Evolutionary conservation across 1,140 invertebrate species (phyloP), one percentile per base, ranked within the genome.

Genomic region (Drepana arcuata): DNA sequence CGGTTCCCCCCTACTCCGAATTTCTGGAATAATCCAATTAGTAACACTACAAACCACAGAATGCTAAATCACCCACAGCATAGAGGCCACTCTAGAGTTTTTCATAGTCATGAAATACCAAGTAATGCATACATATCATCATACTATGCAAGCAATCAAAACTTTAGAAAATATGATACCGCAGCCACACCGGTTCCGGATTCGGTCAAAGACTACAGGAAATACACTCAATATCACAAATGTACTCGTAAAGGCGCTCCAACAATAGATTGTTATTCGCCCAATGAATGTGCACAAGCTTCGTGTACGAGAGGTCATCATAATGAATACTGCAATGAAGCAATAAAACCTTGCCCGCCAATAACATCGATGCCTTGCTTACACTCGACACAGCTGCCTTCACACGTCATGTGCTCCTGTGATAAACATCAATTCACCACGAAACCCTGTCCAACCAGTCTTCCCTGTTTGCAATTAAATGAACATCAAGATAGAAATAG

Each of bases 181-280:
- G 34, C 41, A 11, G 47, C 41, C 18, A 38, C 36, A 16, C 5
- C 49, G 21, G 10, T 38, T 14, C 10, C 16, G n/a, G 26, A 23
- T 26, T 32, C 34, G 3, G 18, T 39, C n/a, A 30, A 46, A 13
- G 44, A 52, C 41, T 56, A 42, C 16, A 51, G 44, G 55, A 61
- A 51, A 49, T 16, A 42, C 31, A 36, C 58, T 31, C 16, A 30
- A 23, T 9, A 48, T 31, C 11, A 39, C 1, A 29, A 57, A 36
- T 78, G 73, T 34, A 74, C 73, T 14, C 54, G 69, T 23, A 61
- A 42, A 33, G 24, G 21, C 10, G 30, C 32, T n/a, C n/a, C n/a
- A n/a, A n/a, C n/a, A 23, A 24, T 4, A 2, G 30, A 34, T 30
- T 13, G 13, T n/a, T 16, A 14, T 13, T 7, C 26, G n/a, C 7